Evolutionary conservation across 2,888 invertebrate genomes (phyloP), one percentile per base, ranked within the genome.

Genomic region (Agapetus fuscipes): DNA sequence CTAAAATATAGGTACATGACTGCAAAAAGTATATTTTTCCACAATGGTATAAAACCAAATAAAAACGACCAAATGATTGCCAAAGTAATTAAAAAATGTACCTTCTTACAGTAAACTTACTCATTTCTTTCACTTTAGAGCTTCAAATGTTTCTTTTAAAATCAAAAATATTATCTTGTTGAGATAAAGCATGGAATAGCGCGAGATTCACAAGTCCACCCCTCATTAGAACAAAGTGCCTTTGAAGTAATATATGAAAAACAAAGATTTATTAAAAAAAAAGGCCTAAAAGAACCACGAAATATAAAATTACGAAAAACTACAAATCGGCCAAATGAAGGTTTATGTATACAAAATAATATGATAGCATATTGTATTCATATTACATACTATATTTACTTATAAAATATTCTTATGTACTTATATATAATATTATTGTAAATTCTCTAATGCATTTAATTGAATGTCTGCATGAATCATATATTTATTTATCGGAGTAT

Each of bases 151-250:
- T n/a, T n/a, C n/a, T n/a, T n/a, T n/a, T n/a, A n/a, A n/a, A n/a
- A n/a, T n/a, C n/a, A n/a, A n/a, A n/a, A n/a, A n/a, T n/a, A n/a
- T n/a, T n/a, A n/a, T n/a, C n/a, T n/a, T n/a, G n/a, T n/a, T n/a
- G n/a, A n/a, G n/a, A n/a, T n/a, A n/a, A n/a, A n/a, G n/a, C n/a
- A n/a, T n/a, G n/a, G n/a, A n/a, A n/a, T n/a, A n/a, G n/a, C n/a
- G n/a, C n/a, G n/a, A n/a, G n/a, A n/a, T n/a, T n/a, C n/a, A n/a
- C n/a, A 6, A 28, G 26, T 44, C 44, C 45, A 28, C 41, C 45
- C 41, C 45, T 41, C 45, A 37, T 20, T 29, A 37, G 45, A 45
- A 33, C 41, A 17, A 45, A 45, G 45, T 45, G 45, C 45, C 45
- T 45, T 45, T 41, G 29, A 40, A n/a, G n/a, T n/a, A n/a, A n/a